Evolutionary conservation across 2,113 vertebrate species (phyloP), one percentile per base, ranked within the genome.

Genomic region (Procavia capensis): DNA sequence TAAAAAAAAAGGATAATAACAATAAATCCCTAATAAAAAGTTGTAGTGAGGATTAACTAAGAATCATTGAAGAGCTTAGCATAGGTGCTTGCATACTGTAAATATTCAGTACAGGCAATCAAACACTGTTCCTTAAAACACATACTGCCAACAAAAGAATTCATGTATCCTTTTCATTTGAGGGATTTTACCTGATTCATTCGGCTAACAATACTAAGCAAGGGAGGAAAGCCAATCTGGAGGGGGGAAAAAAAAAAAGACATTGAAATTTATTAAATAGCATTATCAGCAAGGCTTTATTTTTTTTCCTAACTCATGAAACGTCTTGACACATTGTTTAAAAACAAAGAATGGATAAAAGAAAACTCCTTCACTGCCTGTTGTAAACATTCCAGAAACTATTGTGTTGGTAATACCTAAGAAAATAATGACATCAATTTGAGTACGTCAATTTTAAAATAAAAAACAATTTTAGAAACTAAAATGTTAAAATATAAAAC

Each of bases 201-300:
- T 98, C 99, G 99, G 98, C 99, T 99, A 93, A 99, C 99, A 86
- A 99, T 99, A 97, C 99, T 99, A 61, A 99, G 98, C 96, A 99
- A 98, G 43, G 99, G 99, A 85, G 99, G 99, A 97, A 99, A 99
- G 64, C 99, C 99, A 92, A 99, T 98, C 99, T 99, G 97, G 43
- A 97, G 98, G 97, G 43, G 97, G 98, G 68, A 97, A 96, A 96
- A 96, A 90, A 93, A 29, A 22, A 54, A 54, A 54, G 11, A 95
- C 29, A 97, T 1, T 72, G 68, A 82, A 59, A 90, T 93, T 85
- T 92, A 91, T 31, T 78, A 90, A 95, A 54, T 66, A 22, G 9
- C 22, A 79, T 45, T 85, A 81, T 34, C 82, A 94, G 59, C 20
- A 1, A 10, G 4, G 17, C 6, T 84, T 85, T 9, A 47, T 47